phyloP scores from a whole-genome alignment of 2,888 invertebrate genomes.

The Drosophila neoperkinsi region DNA sequence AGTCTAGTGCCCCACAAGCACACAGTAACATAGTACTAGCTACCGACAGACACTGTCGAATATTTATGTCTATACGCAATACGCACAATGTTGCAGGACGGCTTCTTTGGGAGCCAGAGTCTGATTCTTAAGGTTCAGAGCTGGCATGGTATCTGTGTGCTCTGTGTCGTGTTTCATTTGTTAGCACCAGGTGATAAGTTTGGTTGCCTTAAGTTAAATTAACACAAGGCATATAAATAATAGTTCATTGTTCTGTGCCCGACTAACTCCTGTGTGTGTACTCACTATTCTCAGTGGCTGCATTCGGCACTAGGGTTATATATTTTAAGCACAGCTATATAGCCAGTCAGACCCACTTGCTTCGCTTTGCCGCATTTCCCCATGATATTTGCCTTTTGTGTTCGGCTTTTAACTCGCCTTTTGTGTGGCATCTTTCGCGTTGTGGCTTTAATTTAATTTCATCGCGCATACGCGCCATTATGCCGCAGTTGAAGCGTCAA shows the following conservation, averaged over 20 bases:
- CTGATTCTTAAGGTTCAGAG: background rate
- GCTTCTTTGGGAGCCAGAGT: slow-evolving; percentile 5
- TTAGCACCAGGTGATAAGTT: slow-evolving; percentile 68
- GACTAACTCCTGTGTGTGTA: slow-evolving; percentile 6
- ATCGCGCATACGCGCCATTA: slow-evolving; percentile 52
- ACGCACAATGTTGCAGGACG: slow-evolving; percentile 37
- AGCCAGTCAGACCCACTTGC: background rate
- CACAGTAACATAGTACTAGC: background rate
- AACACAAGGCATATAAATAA: slow-evolving; percentile 75
- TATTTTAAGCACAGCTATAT: slow-evolving; percentile 37
- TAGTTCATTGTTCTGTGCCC: slow-evolving; percentile 61
- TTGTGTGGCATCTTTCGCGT: slow-evolving; percentile 23
- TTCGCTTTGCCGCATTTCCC: slow-evolving; percentile 9
- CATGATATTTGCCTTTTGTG: slow-evolving; percentile 11
- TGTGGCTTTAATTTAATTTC: slow-evolving; percentile 52
- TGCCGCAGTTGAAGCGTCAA: slow-evolving; percentile 39
- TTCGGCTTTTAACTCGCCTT: slow-evolving; percentile 7
- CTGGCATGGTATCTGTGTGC: background rate
- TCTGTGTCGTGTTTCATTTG: slow-evolving; percentile 41
- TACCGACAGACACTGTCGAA: slow-evolving; percentile 8
- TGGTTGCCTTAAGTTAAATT: slow-evolving; percentile 56
- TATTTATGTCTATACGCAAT: slow-evolving; percentile 26
- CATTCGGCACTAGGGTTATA: slow-evolving; percentile 26
- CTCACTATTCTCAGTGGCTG: slow-evolving; percentile 19
- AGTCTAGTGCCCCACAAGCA: slow-evolving; percentile 24